Evolutionary conservation across 2,113 vertebrate species (phyloP).

Genomic region (Nycticorax nycticorax): DNA sequence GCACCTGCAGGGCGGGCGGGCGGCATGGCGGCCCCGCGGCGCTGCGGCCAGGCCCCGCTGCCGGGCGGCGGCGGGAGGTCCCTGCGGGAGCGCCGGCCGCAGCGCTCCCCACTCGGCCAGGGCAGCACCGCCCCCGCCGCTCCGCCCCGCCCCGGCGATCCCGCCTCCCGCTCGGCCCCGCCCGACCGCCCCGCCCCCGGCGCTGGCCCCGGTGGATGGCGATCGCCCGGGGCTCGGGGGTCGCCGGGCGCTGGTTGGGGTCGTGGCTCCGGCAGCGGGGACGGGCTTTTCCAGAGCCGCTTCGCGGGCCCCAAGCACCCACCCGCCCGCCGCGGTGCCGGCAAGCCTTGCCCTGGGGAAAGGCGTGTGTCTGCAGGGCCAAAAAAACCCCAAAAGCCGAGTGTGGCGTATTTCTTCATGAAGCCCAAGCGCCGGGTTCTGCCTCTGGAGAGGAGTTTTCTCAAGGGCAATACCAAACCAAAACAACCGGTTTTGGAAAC

Average conservation of each 20-base stretch:
- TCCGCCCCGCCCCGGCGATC: neutral
- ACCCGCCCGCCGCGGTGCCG: neutral
- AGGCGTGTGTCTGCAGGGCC: too few species aligned
- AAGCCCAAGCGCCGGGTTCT: neutral
- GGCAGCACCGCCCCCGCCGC: neutral
- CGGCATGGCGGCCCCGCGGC: neutral
- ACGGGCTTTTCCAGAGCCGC: rapidly evolving
- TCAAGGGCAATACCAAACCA: neutral
- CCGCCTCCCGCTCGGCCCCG: neutral
- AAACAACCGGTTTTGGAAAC: neutral
- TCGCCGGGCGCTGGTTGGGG: neutral
- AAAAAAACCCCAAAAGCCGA: too few species aligned
- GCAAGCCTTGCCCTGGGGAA: neutral
- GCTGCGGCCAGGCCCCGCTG: neutral
- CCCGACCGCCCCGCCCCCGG: too few species aligned
- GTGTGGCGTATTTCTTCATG: rapidly evolving
- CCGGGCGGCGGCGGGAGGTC: neutral
- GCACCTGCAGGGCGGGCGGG: neutral
- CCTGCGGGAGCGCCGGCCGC: neutral
- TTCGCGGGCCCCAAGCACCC: rapidly evolving
- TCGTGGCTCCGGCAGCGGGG: too few species aligned
- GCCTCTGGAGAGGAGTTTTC: neutral
- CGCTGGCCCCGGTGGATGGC: neutral
- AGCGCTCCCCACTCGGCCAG: neutral
- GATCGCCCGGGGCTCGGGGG: neutral